Base-by-base conservation (phyloP, 2,888 invertebrate species). In the Muschampia plurimacula region DNA sequence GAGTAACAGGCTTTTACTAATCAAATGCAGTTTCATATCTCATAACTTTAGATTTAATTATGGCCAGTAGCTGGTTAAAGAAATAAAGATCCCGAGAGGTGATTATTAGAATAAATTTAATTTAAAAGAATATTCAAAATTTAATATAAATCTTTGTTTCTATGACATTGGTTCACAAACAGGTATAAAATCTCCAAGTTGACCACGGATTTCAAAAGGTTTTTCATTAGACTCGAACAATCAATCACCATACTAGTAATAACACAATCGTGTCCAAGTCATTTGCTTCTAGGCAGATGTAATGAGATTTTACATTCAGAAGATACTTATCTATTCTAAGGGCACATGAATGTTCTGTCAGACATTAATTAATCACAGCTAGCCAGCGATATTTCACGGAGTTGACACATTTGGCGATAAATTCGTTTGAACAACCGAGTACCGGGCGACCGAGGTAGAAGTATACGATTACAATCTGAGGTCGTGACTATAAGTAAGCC, bases 371-470 rank as follows among this genome's bases (percentile, higher is more conserved):
- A 67, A 72, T 72, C 71, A 72, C 52, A 44, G 71, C 66, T 22
- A 67, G 49, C 12, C 7, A 60, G 66, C 46, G 60, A 72, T 67
- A 72, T 67, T 52, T 71, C 60, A 66, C 65, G 57, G 49, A 39
- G 71, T 70, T 72, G 71, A 72, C 71, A 67, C 28, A 52, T 72
- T 72, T 67, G 66, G 65, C 71, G 71, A 66, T 71, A 71, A 71
- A 70, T 70, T 70, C 70, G 64, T 60, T 71, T 65, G 59, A 65
- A 71, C 71, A 66, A 71, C 65, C 8, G 57, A 28, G 65, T 65
- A 71, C 22, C 59, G 22, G n/a, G 44, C 70, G 39, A 65, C 70
- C 57, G 39, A 32, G 28, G 64, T 39, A 39, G 57, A 36, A 13
- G 71, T 60, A 49, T 71, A 60, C 49, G 71, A 71, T 71, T 60